A percentile compares a stretch with the other conserved stretches of the same genome.
Evolutionary conservation across 2,888 invertebrate species (phyloP).

Genomic region (Saturnia japonica): DNA sequence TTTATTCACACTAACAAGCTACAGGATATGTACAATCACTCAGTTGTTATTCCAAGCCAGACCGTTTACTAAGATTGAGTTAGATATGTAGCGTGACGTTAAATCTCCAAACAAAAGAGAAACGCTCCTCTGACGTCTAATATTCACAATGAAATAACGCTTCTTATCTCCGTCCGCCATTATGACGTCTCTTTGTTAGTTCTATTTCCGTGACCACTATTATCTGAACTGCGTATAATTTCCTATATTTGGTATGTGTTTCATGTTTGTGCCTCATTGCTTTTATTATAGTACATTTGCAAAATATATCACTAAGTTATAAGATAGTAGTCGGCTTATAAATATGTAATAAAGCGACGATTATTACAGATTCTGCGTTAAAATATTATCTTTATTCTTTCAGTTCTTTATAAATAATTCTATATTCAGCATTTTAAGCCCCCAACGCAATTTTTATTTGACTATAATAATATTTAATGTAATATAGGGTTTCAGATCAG

Average conservation of each 20-base stretch:
- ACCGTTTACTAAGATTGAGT: constrained; percentile 1
- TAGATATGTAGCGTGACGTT: constrained; percentile 8
- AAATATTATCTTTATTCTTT: too few relatives aligned
- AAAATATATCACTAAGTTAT: background rate
- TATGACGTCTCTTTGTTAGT: constrained; percentile 23
- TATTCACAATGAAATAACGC: constrained; percentile 26
- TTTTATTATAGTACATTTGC: constrained; percentile 27
- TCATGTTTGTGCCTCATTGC: constrained; percentile 29
- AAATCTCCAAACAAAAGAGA: constrained; percentile 23
- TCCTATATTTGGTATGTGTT: constrained; percentile 16
- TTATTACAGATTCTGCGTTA: background rate
- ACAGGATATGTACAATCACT: background rate
- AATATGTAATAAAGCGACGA: background rate
- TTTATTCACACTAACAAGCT: background rate
- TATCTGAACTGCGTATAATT: constrained; percentile 26
- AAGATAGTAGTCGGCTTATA: background rate
- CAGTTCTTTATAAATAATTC: background rate
- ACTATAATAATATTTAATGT: too few relatives aligned
- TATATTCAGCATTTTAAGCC: too few relatives aligned
- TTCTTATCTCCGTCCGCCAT: constrained; percentile 26
- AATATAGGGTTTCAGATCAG: too few relatives aligned
- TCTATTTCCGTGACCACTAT: constrained; percentile 26
- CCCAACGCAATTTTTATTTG: too few relatives aligned
- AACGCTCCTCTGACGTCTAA: constrained; percentile 21
- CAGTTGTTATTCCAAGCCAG: background rate